Base-by-base conservation (phyloP, 1,140 invertebrate species). In the Globodera rostochiensis region DNA sequence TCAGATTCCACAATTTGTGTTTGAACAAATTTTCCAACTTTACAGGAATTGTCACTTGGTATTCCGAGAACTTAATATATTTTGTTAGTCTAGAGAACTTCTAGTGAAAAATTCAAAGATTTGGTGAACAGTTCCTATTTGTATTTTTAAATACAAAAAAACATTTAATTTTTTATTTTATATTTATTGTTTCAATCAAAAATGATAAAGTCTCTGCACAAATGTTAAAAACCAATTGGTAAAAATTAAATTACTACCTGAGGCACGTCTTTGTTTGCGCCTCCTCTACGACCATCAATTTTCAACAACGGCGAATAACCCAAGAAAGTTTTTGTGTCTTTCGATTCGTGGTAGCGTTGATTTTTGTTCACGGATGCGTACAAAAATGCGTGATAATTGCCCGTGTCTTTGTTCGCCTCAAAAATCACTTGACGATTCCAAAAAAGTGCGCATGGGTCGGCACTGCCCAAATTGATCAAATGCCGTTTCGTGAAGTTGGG, bases 311-410 rank as follows among this genome's bases (percentile, higher is more conserved):
- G 57, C 19, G 57, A 13, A 64, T 64, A 64, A 15, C 57, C 57
- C 57, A 64, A 19, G 4, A 64, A 64, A 2, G 19, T 4, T 64
- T 64, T 60, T 64, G 13, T 64, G 50, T 13, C 11, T 7, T 13
- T 53, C 50, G 11, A 15, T 11, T 64, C 5, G 57, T 15, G 57
- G 19, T 64, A 19, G 19, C 57, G 11, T 15, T 19, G 57, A 64
- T 64, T 64, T 64, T 19, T 13, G 57, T 19, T 15, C 3, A 64
- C 11, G 19, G 11, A 19, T n/a, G 57, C 57, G 19, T 64, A 64
- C 57, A 64, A 64, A 64, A 64, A 64, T 13, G 57, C 57, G 13
- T 64, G 57, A 64, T 64, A 64, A 64, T 64, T 64, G 57, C 57
- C 57, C 57, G 57, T 64, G 57, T 64, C 57, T 64, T 64, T 64